A percentile compares a stretch with the other conserved stretches of the same genome.
Evolutionary conservation across 1,140 invertebrate species (phyloP).

Genomic region (Drosophila yakuba): DNA sequence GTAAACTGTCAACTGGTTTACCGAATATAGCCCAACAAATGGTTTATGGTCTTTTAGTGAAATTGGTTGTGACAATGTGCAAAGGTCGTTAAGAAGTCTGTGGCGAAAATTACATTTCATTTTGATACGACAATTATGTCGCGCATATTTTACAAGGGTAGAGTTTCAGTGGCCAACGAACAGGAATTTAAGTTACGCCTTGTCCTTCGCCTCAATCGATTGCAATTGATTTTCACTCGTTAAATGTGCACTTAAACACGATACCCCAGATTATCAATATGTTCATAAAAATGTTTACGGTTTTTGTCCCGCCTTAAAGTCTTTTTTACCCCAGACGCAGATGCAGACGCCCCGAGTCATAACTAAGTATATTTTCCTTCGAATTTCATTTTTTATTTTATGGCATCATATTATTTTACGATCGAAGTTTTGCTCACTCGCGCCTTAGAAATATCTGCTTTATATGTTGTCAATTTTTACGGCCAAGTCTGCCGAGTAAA

Average conservation of each 20-base stretch:
- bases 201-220: conserved; percentile 30
- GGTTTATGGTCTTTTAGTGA: conserved; percentile 7
- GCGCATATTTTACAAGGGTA: background rate
- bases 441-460: conserved; percentile 42
- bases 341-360: conserved; percentile 50
- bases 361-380: conserved; percentile 46
- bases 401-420: conserved; percentile 47
- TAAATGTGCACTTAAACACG: conserved; percentile 17
- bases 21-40: conserved; percentile 31
- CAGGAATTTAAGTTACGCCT: conserved; percentile 1
- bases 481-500: conserved; percentile 19
- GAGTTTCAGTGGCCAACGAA: conserved; percentile 5
- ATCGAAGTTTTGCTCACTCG: conserved; percentile 32
- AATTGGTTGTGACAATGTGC: conserved; percentile 13
- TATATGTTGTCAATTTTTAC: conserved; percentile 59
- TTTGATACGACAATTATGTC: conserved; percentile 31
- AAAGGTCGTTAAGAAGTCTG: conserved; percentile 30
- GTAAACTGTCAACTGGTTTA: conserved; percentile 49
- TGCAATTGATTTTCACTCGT: conserved; percentile 43
- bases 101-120: conserved; percentile 19
- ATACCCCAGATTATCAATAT: conserved; percentile 24
- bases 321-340: conserved; percentile 21
- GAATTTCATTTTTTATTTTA: conserved; percentile 26
- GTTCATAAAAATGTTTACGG: conserved; percentile 32
- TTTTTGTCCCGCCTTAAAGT: conserved; percentile 45